Base-by-base conservation (phyloP, 2,888 invertebrate genomes). In the Caenorhabditis drosophilae region DNA sequence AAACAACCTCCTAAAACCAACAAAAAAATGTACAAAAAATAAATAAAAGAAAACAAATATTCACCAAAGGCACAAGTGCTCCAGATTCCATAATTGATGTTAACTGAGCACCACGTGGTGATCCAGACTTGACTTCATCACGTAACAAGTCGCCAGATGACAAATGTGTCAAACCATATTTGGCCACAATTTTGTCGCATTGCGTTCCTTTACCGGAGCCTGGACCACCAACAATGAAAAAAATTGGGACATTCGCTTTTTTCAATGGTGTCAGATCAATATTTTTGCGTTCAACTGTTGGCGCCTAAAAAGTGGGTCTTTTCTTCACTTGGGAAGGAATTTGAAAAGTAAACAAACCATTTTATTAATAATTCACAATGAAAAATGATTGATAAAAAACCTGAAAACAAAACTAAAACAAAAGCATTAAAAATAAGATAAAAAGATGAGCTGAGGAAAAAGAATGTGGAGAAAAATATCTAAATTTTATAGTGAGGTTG, bases 121-220 rank as follows among this genome's bases (percentile, higher is more conserved):
- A 88, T 77, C 89, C 89, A 25, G 82, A 59, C 74, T 91, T 89
- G 25, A 83, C 62, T 20, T 91, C 88, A 1, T 88, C 87, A 45
- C 93, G 88, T 26, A 94, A 87, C 27, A 91, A 86, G 73, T 90
- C 89, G 0, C 93, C 92, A 16, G 93, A 86, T 75, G 90, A 91
- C 70, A 91, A 87, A 80, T 91, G 91, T 2, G 88, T 88, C 90
- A 91, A 91, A 4, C 90, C 90, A 75, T 89, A 88, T 64, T 89
- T 88, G 38, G 71, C 75, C 26, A 83, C 81, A 0, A 88, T 85
- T 2, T 89, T 88, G 0, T 90, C 91, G 84, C 92, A 92, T 31
- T 93, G 86, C 0, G 88, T 86, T 1, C 90, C 90, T 84, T 94
- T 94, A 84, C 93, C 92, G 83, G 92, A 92, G 51, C 93, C 93